Evolutionary conservation across 2,113 vertebrate genomes (phyloP).

Genomic region (Ailuropoda melanoleuca): DNA sequence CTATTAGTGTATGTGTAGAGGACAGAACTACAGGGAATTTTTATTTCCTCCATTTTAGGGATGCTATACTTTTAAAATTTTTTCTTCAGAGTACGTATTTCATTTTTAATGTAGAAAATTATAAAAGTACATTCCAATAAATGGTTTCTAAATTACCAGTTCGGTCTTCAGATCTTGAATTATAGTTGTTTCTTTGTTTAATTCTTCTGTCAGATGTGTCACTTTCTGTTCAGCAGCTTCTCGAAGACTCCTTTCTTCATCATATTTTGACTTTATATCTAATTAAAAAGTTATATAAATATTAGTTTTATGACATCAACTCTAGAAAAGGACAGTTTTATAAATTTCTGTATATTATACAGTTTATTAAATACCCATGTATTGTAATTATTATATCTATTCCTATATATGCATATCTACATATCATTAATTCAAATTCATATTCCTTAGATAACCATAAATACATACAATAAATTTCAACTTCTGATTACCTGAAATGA

Average conservation of each 20-base stretch:
- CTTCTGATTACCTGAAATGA: neutral
- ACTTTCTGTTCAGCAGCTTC: slow-evolving; percentile 91
- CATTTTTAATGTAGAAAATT: neutral
- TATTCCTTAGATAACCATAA: slow-evolving; percentile 26
- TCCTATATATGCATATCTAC: neutral
- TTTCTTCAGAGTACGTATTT: neutral
- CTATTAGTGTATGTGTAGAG: neutral
- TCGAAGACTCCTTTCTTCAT: slow-evolving; percentile 94
- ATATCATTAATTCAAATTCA: slow-evolving; percentile 24
- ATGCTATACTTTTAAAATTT: neutral
- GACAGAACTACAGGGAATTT: neutral
- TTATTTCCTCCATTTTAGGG: slow-evolving; percentile 8
- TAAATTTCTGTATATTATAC: neutral
- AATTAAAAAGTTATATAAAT: slow-evolving; percentile 57
- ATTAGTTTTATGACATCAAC: slow-evolving; percentile 39
- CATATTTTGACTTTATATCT: slow-evolving; percentile 97
- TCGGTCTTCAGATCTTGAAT: slow-evolving; percentile 93
- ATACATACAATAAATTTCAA: slow-evolving; percentile 10
- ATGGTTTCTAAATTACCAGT: slow-evolving; percentile 87
- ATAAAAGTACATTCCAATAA: slow-evolving; percentile 4
- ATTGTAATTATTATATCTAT: neutral
- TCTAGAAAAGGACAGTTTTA: neutral
- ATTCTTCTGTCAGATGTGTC: slow-evolving; percentile 87
- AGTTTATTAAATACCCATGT: neutral
- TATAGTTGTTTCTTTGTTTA: slow-evolving; percentile 88